Base-by-base conservation (phyloP, 1,140 invertebrate species). In the Microplitis demolitor region DNA sequence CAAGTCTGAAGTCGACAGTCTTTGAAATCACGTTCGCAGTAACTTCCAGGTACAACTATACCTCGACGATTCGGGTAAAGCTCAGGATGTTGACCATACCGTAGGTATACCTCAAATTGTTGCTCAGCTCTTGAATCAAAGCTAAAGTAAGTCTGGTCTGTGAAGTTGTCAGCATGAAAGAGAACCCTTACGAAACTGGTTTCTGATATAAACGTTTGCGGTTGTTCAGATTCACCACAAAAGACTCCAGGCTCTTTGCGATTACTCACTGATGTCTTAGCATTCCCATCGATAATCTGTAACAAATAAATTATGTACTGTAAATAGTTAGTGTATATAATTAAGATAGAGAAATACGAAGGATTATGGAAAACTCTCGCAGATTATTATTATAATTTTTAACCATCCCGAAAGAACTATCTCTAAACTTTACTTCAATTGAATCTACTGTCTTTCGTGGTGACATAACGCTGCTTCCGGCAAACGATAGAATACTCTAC, bases 161-260 rank as follows among this genome's bases (percentile, higher is more conserved):
- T 96, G 87, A 96, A 97, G 84, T 96, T 96, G 81, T 97, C 95
- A 31, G 94, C 93, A 83, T 96, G 94, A 87, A 97, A 97, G 54
- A 96, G 89, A 35, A 97, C 91, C 80, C 94, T 94, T 8, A 97
- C 95, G 84, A 96, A 94, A 79, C 93, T 95, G 9, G 95, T 97
- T 87, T 97, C 96, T 11, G 95, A 97, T 79, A 97, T 97, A 88
- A 97, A 97, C 4, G 94, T 96, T 85, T 97, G 94, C 0, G 95
- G 94, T 78, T 96, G 95, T 79, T 97, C 96, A 13, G 93, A 95
- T 82, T 97, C 96, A 0, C 96, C 96, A 83, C 96, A 97, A 83
- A 96, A 97, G 69, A 95, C 91, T 3, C 96, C 96, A 0, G 93
- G 93, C 73, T 95, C 94, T 75, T 94, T 93, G 53, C 94, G 89